Conservation (phyloP, 2,888 invertebrate genomes). For the Drosophila ezoana region DNA sequence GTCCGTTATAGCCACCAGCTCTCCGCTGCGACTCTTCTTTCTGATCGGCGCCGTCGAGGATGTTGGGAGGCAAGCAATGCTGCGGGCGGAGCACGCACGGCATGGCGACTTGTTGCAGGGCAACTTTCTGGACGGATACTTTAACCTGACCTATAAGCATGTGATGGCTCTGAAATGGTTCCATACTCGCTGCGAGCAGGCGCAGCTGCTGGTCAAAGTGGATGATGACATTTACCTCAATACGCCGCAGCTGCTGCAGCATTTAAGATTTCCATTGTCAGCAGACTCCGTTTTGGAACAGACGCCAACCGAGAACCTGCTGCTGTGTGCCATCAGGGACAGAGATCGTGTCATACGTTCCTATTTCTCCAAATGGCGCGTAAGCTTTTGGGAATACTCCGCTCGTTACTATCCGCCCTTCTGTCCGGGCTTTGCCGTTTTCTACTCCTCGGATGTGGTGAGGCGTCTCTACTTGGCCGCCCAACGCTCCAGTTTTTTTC, state of each 20-base stretch:
- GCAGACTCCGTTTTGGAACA: background rate
- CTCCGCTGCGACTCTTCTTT: slow-evolving; percentile 37
- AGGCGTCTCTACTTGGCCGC: slow-evolving; percentile 38
- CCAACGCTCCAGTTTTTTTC: slow-evolving; percentile 32
- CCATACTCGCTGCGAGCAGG: slow-evolving; percentile 88
- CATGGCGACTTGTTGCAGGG: slow-evolving; percentile 89
- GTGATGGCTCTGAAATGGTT: slow-evolving; percentile 92
- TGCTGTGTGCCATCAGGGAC: slow-evolving; percentile 14
- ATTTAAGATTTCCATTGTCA: background rate
- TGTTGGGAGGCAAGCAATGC: slow-evolving; percentile 1
- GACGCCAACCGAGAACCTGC: background rate
- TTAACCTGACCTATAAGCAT: slow-evolving; percentile 92
- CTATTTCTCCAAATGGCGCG: slow-evolving; percentile 49
- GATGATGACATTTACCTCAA: slow-evolving; percentile 84
- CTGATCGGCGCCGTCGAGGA: slow-evolving; percentile 26
- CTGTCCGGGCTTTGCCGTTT: slow-evolving; percentile 47
- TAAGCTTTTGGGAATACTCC: slow-evolving; percentile 40
- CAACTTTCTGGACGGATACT: slow-evolving; percentile 89
- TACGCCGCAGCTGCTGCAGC: slow-evolving; percentile 19
- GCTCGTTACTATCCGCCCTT: slow-evolving; percentile 37
- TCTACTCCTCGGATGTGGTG: slow-evolving; percentile 47
- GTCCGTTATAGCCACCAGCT: background rate
- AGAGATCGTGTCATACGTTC: slow-evolving; percentile 36
- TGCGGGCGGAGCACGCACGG: slow-evolving; percentile 21
- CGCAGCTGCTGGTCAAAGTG: slow-evolving; percentile 89